These are phyloP conservation scores for Eupithecia pulchellata DNA, from an alignment of 2,888 invertebrate species.

Conservation along the genomic window DNA sequence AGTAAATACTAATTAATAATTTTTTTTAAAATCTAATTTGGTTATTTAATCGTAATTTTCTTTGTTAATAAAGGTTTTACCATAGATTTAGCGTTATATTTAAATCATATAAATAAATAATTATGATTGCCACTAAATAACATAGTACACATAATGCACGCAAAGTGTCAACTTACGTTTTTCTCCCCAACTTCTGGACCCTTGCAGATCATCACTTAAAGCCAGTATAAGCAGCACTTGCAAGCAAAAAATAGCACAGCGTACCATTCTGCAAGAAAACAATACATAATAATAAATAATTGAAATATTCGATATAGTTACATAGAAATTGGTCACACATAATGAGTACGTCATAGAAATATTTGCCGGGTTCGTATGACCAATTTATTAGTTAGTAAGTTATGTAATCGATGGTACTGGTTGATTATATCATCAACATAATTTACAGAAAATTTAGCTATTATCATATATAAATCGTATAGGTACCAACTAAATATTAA, in stretches of 20 bases:
- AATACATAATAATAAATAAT: not conserved
- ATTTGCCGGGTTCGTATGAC: not conserved
- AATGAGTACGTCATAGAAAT: not conserved
- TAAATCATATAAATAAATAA: not conserved
- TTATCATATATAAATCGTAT: no score
- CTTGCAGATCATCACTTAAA: conserved; percentile 54
- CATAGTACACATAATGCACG: not conserved
- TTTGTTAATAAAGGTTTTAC: no score
- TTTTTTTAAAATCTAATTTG: no score
- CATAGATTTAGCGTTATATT: no score
- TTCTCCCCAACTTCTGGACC: conserved; percentile 59
- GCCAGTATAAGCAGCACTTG: conserved; percentile 59
- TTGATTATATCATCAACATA: not conserved
- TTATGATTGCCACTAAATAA: not conserved
- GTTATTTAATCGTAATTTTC: no score
- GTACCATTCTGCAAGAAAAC: conserved; percentile 59
- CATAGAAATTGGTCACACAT: conserved; percentile 16
- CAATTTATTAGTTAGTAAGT: not conserved
- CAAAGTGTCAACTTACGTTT: conserved; percentile 64
- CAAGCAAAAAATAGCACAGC: conserved; percentile 53
- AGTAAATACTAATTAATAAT: no score
- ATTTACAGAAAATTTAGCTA: no score
- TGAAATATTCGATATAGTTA: conserved; percentile 2
- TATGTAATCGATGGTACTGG: not conserved
- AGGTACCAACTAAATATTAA: no score